A percentile compares a stretch with the other conserved stretches of the same genome.
These are phyloP conservation scores for Beaufortia kweichowensis DNA, from an alignment of 2,113 vertebrate species.

Conservation along the genomic window DNA sequence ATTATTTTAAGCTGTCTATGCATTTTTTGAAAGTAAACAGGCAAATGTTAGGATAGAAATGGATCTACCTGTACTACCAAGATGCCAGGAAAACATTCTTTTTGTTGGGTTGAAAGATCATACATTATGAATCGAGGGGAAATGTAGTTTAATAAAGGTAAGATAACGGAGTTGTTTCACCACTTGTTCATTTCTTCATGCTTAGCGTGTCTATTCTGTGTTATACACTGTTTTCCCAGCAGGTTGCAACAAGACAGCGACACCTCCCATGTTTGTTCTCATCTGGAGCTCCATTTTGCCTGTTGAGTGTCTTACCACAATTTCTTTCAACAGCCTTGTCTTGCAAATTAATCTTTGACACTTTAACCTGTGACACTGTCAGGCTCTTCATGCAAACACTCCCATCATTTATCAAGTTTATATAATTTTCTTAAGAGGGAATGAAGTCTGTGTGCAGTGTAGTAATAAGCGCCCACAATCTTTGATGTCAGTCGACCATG, in stretches of 20 bases:
- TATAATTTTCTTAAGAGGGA: no score
- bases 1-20: no score
- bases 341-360: constrained; percentile 5
- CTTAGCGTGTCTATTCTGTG: background rate
- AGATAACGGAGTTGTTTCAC: background rate
- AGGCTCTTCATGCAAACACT: background rate
- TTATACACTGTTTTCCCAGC: constrained; percentile 13
- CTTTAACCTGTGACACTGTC: background rate
- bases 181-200: constrained; percentile 14
- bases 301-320: background rate
- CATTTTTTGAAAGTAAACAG: background rate
- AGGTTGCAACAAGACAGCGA: constrained; percentile 25
- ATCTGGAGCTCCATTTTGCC: constrained; percentile 1
- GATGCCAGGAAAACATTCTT: no score
- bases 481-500: background rate
- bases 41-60: no score
- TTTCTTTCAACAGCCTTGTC: constrained; percentile 11
- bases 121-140: background rate
- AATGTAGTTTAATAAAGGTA: background rate
- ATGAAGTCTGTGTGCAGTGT: background rate
- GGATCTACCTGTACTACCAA: no score
- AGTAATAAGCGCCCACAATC: background rate
- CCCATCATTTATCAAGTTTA: no score
- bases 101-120: background rate
- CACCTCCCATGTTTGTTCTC: constrained; percentile 1